Conservation (phyloP, 2,113 vertebrate genomes). For the Siphamia tubifer region DNA sequence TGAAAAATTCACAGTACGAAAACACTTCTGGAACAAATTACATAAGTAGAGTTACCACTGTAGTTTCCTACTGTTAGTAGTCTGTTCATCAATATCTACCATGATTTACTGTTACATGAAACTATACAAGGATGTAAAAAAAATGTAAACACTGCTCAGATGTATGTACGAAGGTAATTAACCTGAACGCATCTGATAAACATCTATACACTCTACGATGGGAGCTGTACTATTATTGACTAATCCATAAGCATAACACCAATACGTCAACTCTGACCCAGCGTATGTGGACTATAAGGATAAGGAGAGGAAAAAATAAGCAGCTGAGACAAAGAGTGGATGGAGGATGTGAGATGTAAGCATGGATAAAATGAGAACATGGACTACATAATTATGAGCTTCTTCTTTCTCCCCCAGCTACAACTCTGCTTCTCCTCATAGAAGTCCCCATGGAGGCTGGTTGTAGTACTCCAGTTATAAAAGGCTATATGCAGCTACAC, state of each 20-base stretch:
- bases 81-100: not conserved
- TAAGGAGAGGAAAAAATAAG: not conserved
- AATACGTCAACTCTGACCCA: not conserved
- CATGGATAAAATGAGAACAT: slow-evolving; percentile 30
- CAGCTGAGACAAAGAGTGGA: not conserved
- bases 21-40: too few species aligned
- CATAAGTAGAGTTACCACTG: too few species aligned
- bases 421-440: not conserved
- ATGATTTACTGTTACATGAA: not conserved
- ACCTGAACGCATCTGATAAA: not conserved
- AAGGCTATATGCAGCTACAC: slow-evolving; percentile 25
- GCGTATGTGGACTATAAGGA: slow-evolving; percentile 18
- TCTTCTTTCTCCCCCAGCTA: slow-evolving; percentile 3
- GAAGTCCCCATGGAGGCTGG: slow-evolving; percentile 25
- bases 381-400: slow-evolving; percentile 25
- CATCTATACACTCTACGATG: not conserved
- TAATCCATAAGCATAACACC: not conserved
- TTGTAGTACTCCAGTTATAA: slow-evolving; percentile 33
- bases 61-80: too few species aligned
- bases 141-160: not conserved
- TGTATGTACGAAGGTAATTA: not conserved
- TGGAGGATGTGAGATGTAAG: slow-evolving; percentile 1
- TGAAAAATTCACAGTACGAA: too few species aligned
- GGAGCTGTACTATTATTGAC: slow-evolving; percentile 4
- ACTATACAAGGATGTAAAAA: not conserved